Evolutionary conservation across 2,113 vertebrate genomes (phyloP).

Genomic region (Siphamia tubifer): DNA sequence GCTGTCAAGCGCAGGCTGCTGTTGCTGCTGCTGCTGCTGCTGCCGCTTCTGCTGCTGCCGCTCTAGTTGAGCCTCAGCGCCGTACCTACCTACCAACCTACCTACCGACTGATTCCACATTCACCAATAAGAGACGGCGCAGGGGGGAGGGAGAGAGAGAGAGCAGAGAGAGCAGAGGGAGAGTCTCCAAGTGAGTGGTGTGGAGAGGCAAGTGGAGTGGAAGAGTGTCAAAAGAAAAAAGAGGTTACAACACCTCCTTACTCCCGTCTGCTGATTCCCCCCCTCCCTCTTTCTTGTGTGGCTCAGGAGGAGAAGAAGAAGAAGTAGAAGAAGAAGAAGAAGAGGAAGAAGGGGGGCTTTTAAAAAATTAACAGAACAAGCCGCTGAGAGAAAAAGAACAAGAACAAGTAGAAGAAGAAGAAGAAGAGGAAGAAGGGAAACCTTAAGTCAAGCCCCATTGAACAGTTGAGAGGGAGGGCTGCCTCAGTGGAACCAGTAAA

Average conservation of each 20-base stretch:
- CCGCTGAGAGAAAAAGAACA: conserved; percentile 26
- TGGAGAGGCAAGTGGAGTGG: conserved; percentile 68
- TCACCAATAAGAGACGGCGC: conserved; percentile 75
- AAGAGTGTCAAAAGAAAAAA: conserved; percentile 75
- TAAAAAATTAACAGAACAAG: conserved; percentile 46
- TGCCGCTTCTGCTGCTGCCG: conserved; percentile 46
- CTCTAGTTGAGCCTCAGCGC: conserved; percentile 65
- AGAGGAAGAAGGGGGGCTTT: conserved; percentile 17
- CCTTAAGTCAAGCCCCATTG: conserved; percentile 58
- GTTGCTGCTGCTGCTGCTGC: conserved; percentile 6
- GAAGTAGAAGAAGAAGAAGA: conserved; percentile 1
- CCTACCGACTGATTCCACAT: conserved; percentile 68
- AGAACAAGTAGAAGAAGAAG: not conserved
- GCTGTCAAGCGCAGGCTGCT: conserved; percentile 71
- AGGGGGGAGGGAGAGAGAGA: not conserved
- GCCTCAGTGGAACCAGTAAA: conserved; percentile 52
- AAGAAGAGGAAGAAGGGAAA: conserved; percentile 13
- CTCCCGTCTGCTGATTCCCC: conserved; percentile 16
- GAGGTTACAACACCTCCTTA: conserved; percentile 68
- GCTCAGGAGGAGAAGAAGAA: conserved; percentile 51
- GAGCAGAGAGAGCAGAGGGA: too few relatives aligned
- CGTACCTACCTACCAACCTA: too few relatives aligned
- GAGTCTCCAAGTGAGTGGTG: conserved; percentile 65
- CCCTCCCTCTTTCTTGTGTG: conserved; percentile 30
- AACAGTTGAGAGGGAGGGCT: conserved; percentile 60